Conservation (phyloP, 1,140 invertebrate genomes). For the Andrena cerasifolii region DNA sequence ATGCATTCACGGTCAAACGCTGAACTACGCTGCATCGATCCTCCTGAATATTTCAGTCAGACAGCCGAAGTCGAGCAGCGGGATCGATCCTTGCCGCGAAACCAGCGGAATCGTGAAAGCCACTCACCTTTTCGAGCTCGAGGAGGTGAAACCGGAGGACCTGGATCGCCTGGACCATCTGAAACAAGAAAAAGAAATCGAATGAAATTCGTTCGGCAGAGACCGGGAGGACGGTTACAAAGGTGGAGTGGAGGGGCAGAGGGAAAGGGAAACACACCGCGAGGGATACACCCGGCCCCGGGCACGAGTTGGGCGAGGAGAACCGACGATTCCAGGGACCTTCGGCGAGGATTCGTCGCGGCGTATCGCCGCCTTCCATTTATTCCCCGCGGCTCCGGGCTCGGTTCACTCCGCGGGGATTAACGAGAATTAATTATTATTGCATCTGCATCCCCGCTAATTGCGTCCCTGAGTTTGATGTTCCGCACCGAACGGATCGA, state of each 20-base stretch:
- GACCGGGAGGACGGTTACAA: conserved; percentile 28
- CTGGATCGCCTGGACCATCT: conserved; percentile 99
- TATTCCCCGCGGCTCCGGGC: conserved; percentile 36
- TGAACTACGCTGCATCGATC: not conserved
- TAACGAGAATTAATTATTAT: conserved; percentile 69
- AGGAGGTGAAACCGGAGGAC: conserved; percentile 99
- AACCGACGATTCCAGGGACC: conserved; percentile 11
- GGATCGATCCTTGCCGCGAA: not conserved
- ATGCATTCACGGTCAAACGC: not conserved
- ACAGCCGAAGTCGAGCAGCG: not conserved
- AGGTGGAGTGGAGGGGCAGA: conserved; percentile 8
- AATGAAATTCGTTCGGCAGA: conserved; percentile 60
- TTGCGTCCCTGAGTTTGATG: conserved; percentile 49
- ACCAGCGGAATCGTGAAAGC: conserved; percentile 22
- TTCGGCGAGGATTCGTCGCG: conserved; percentile 9
- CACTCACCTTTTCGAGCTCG: conserved; percentile 99
- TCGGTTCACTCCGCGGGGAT: conserved; percentile 55
- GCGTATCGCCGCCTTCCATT: conserved; percentile 34
- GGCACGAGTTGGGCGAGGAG: conserved; percentile 5
- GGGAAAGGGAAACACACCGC: not conserved
- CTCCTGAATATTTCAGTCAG: too few relatives aligned
- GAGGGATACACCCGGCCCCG: conserved; percentile 26
- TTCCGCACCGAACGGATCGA: conserved; percentile 28
- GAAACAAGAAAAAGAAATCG: conserved; percentile 84
- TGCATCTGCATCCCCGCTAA: conserved; percentile 64